Evolutionary conservation across 2,888 invertebrate species (phyloP).

Genomic region (Spodoptera picta): DNA sequence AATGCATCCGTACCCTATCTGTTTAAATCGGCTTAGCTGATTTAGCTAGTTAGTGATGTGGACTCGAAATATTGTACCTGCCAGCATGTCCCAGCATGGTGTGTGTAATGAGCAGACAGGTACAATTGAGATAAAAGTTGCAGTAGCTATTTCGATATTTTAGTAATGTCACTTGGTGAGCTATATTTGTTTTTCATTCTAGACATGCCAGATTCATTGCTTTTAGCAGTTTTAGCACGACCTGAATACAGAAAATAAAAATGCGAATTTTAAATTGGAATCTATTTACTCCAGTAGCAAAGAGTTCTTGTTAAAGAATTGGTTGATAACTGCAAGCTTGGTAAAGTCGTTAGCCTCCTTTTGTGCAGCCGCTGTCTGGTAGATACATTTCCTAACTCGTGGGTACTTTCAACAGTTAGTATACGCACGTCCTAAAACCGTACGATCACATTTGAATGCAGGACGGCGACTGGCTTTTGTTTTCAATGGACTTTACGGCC

Average conservation of each 20-base stretch:
- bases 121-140: not conserved
- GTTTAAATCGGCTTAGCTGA: conserved; percentile 29
- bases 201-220: too few species aligned
- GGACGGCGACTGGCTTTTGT: conserved; percentile 18
- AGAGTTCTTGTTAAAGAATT: not conserved
- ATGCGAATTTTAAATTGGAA: too few species aligned
- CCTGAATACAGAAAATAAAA: too few species aligned
- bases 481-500: conserved; percentile 6
- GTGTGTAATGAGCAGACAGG: not conserved
- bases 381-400: conserved; percentile 6
- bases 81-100: not conserved
- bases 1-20: conserved; percentile 25
- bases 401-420: conserved; percentile 5
- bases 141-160: too few species aligned
- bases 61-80: conserved; percentile 5
- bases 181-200: too few species aligned
- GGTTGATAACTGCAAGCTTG: not conserved
- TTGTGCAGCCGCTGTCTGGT: not conserved
- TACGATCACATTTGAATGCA: conserved; percentile 23
- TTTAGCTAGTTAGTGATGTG: conserved; percentile 12
- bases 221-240: too few species aligned
- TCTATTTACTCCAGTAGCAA: not conserved
- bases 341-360: conserved; percentile 4
- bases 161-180: too few species aligned
- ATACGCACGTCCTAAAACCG: conserved; percentile 12